These are phyloP conservation scores for Eremophila alpestris DNA, from an alignment of 2,797 vertebrate species.

Conservation along the genomic window DNA sequence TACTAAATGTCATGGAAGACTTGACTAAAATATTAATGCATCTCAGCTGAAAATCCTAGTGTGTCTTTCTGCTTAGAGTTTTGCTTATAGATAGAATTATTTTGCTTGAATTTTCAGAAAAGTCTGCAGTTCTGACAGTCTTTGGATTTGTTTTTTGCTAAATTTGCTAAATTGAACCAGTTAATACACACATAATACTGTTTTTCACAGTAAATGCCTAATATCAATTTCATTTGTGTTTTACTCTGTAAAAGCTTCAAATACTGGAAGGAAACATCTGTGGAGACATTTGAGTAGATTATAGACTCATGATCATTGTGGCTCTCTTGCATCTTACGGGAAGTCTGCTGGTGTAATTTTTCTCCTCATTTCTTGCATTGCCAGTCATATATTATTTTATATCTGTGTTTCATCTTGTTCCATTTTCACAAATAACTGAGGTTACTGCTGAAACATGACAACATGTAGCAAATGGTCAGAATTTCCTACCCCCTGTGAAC, in stretches of 20 bases:
- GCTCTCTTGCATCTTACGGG: not conserved
- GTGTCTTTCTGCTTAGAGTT: not conserved
- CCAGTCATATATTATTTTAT: not conserved
- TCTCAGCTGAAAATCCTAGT: not conserved
- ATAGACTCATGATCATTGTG: not conserved
- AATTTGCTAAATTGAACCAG: not conserved
- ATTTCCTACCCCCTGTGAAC: not conserved
- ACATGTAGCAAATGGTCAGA: not conserved
- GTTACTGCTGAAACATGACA: not conserved
- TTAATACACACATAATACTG: not conserved
- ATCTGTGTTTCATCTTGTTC: not conserved
- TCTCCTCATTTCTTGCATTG: not conserved
- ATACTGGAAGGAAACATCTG: not conserved
- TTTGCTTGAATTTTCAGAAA: conserved; percentile 24
- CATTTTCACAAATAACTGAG: not conserved
- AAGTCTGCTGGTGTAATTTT: not conserved
- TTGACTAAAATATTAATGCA: conserved; percentile 69
- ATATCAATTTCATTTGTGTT: not conserved
- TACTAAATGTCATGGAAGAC: conserved; percentile 50
- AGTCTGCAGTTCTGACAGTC: not conserved
- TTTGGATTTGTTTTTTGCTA: not conserved
- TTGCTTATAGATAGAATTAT: not conserved
- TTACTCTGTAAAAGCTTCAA: not conserved
- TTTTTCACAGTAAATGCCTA: not conserved
- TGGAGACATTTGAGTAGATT: not conserved